phyloP scores from a whole-genome alignment of 2,113 vertebrate genomes.

The Perognathus longimembris region DNA sequence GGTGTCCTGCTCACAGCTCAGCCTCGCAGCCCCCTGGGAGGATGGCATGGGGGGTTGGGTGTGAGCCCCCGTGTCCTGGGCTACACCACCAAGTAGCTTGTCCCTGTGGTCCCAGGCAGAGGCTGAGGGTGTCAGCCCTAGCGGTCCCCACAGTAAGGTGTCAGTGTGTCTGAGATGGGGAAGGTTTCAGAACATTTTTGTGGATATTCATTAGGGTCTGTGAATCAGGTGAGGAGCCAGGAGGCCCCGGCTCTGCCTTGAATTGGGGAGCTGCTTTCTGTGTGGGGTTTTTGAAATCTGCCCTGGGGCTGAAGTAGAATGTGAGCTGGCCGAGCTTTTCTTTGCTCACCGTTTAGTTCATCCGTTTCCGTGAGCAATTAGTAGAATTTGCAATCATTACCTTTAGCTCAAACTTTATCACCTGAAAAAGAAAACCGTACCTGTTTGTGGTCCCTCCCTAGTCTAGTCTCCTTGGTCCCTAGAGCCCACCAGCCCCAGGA shows the following conservation, averaged over 20 bases:
- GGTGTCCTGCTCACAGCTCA: neutral
- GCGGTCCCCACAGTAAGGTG: no score
- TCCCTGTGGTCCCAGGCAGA: neutral
- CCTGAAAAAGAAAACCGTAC: neutral
- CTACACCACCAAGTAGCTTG: no score
- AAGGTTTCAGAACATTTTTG: no score
- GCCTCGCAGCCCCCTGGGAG: neutral
- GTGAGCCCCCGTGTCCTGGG: neutral
- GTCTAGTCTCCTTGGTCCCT: neutral
- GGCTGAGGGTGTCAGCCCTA: fast-evolving
- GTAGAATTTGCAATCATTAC: neutral
- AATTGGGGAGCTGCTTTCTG: neutral
- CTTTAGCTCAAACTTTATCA: neutral
- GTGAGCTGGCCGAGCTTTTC: no score
- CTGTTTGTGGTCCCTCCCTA: neutral
- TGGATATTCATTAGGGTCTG: fast-evolving
- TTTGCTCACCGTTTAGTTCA: no score
- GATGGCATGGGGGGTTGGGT: fast-evolving
- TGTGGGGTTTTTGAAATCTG: no score
- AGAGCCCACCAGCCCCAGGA: no score
- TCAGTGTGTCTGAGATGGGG: fast-evolving
- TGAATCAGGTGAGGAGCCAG: neutral
- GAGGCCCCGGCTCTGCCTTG: fast-evolving
- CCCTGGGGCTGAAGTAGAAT: no score
- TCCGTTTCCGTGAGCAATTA: neutral